phyloP scores from a whole-genome alignment of 2,797 vertebrate genomes.

The Petrocephalus sullivani region DNA sequence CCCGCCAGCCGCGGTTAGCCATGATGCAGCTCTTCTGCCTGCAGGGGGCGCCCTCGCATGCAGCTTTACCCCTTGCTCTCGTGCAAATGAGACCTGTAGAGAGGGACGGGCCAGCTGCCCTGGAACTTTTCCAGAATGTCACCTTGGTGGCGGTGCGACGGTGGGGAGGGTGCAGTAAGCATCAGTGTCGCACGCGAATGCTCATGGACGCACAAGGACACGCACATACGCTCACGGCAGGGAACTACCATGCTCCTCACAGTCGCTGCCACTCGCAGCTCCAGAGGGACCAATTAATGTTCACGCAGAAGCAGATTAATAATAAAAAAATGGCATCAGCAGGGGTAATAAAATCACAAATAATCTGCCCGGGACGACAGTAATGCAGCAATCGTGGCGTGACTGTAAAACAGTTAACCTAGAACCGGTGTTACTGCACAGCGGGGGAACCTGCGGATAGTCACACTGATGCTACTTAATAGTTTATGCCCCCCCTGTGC shows the following conservation, averaged over 20 bases:
- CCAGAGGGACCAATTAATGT: conserved; percentile 31
- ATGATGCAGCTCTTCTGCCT: not conserved
- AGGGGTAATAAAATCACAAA: not conserved
- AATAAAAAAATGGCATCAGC: not conserved
- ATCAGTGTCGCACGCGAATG: conserved; percentile 24
- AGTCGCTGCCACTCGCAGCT: not conserved
- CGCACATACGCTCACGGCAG: conserved; percentile 19
- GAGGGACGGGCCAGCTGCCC: conserved; percentile 56
- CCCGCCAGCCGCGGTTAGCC: not conserved
- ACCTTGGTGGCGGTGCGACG: conserved; percentile 59
- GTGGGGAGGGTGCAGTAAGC: conserved; percentile 39
- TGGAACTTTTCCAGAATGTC: conserved; percentile 54
- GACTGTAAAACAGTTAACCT: not conserved
- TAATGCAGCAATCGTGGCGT: not conserved
- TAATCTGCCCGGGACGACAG: not conserved
- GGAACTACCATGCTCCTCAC: not conserved
- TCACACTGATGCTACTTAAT: not conserved
- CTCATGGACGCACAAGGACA: conserved; percentile 24
- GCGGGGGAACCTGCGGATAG: not conserved
- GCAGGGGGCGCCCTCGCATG: not conserved
- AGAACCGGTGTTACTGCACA: not conserved
- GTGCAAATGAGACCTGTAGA: conserved; percentile 57
- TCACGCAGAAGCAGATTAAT: conserved; percentile 34
- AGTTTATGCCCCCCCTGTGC: not conserved
- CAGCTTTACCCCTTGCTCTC: conserved; percentile 69